phyloP scores from a whole-genome alignment of 1,140 invertebrate genomes.

The Macrostomum lignano region DNA sequence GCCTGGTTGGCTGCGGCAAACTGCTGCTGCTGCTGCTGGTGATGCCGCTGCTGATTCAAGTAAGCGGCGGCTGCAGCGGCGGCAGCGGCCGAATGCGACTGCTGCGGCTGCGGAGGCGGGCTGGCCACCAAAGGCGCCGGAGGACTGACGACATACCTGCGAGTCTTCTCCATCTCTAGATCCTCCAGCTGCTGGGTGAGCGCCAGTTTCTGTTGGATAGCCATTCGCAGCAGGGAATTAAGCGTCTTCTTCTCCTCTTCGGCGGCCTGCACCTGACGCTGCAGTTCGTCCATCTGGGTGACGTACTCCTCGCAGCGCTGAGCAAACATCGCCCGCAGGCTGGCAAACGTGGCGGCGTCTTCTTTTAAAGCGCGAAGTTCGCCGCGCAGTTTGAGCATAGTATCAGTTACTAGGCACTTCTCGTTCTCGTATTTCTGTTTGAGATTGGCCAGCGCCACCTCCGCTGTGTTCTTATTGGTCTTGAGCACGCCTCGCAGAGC shows the following conservation, averaged over 20 bases:
- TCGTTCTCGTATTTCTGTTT: conserved; percentile 98
- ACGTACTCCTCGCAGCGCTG: conserved; percentile 92
- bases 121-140: too few species aligned
- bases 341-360: conserved; percentile 93
- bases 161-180: conserved; percentile 71
- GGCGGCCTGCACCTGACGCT: conserved; percentile 48
- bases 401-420: conserved; percentile 81
- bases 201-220: conserved; percentile 79
- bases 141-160: too few species aligned
- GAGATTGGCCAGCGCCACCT: conserved; percentile 78
- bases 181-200: conserved; percentile 76
- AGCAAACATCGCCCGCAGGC: conserved; percentile 88
- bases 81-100: too few species aligned
- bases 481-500: conserved; percentile 84
- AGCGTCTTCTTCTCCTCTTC: conserved; percentile 96
- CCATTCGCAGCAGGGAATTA: conserved; percentile 71
- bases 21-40: too few species aligned
- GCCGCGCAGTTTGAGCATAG: conserved; percentile 76
- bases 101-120: too few species aligned
- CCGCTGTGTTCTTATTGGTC: conserved; percentile 91
- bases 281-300: conserved; percentile 78
- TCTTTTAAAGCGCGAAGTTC: conserved; percentile 76
- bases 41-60: too few species aligned
- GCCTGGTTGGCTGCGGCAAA: too few species aligned
- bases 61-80: too few species aligned